phyloP scores from a whole-genome alignment of 2,113 vertebrate species.

The Aegithalos caudatus region DNA sequence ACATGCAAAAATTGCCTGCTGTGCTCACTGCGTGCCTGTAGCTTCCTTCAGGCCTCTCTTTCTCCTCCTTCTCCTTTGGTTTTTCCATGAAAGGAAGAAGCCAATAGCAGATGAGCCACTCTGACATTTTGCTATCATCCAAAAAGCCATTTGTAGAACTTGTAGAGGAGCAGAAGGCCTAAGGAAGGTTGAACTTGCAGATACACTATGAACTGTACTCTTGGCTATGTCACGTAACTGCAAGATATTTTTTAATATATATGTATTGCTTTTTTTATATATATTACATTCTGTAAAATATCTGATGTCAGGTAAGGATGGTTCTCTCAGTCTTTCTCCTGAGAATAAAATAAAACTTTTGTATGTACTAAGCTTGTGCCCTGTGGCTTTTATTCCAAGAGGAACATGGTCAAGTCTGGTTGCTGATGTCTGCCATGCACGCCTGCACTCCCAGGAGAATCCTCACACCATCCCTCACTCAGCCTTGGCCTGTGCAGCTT shows the following conservation, averaged over 20 bases:
- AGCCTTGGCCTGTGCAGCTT: not conserved
- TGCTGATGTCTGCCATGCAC: not conserved
- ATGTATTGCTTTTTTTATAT: not conserved
- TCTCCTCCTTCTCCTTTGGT: not conserved
- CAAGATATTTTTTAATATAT: not conserved
- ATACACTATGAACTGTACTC: conserved; percentile 10
- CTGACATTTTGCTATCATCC: not conserved
- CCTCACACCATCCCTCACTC: not conserved
- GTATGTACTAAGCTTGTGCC: not conserved
- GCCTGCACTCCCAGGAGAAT: not conserved
- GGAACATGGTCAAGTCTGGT: not conserved
- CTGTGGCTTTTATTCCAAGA: not conserved
- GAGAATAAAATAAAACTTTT: conserved; percentile 69
- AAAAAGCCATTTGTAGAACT: not conserved
- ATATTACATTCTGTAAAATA: conserved; percentile 57
- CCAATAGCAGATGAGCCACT: not conserved
- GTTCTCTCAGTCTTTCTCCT: not conserved
- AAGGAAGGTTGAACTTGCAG: not conserved
- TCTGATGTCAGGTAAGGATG: not conserved
- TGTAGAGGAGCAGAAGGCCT: not conserved
- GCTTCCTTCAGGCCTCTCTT: not conserved
- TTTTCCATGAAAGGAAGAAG: not conserved
- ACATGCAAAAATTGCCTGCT: not conserved
- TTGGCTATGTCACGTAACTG: conserved; percentile 1
- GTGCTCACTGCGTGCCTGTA: not conserved